Evolutionary conservation across 2,113 vertebrate genomes (phyloP).

Genomic region (Ochotona curzoniae): DNA sequence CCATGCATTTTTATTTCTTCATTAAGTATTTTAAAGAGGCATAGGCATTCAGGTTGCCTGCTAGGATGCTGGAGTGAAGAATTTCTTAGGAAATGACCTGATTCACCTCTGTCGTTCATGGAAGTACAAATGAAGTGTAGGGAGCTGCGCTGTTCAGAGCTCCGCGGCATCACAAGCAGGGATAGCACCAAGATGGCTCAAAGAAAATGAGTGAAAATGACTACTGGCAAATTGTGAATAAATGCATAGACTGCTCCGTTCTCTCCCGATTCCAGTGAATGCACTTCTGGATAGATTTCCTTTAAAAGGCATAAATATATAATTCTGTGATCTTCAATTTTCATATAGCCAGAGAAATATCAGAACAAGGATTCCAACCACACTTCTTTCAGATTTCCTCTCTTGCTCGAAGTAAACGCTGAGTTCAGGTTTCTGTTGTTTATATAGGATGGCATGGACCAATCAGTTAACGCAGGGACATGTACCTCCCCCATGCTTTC

Average conservation of each 20-base stretch:
- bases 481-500: background rate
- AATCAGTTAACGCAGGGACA: background rate
- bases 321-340: background rate
- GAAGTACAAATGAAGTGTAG: background rate
- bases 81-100: background rate
- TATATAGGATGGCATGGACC: accelerated
- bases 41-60: background rate
- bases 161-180: background rate
- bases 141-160: background rate
- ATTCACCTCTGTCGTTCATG: background rate
- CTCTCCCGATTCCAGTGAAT: background rate
- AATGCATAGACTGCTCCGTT: background rate
- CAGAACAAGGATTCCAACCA: accelerated
- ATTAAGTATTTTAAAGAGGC: constrained; percentile 27
- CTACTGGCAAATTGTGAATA: background rate
- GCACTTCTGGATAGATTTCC: background rate
- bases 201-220: background rate
- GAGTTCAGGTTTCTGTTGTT: background rate
- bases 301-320: background rate
- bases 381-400: background rate
- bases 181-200: background rate
- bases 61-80: background rate
- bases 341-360: background rate
- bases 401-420: background rate
- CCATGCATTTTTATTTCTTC: background rate